Evolutionary conservation across 2,888 invertebrate species (phyloP), one percentile per base, ranked within the genome.

Genomic region (Chymomyza procnemis): DNA sequence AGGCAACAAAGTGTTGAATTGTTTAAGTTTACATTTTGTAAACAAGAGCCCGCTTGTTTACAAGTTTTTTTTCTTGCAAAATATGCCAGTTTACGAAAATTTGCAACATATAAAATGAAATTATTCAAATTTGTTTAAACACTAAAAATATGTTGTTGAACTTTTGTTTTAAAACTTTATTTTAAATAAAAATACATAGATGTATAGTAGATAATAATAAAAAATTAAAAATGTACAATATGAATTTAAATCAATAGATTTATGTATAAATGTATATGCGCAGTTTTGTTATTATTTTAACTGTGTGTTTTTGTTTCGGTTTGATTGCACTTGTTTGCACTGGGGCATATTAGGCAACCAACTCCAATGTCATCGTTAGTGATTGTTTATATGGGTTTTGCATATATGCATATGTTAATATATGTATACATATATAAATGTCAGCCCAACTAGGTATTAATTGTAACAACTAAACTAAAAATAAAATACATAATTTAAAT

Each of bases 221-320:
- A 76, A 85, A 85, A 80, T 76, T 65, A 83, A 85, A 82, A 81
- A 81, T 81, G 78, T 81, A 81, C 85, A 81, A 16, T 79, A 83
- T 82, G 78, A 82, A 79, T 74, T 84, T 82, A 70, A 85, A 82
- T 81, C 78, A 85, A 78, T 78, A 71, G 75, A 79, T 82, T 79
- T 81, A 74, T 81, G 76, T 70, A 71, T 70, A 67, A 47, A 66
- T 66, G 61, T 75, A 71, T 74, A 80, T 78, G 34, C 70, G 74
- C 64, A 74, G 65, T 50, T 18, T 50, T 50, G 50, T 50, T 70
- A 74, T 74, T 61, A 69, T 73, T 57, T 60, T 14, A 69, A 67
- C 65, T 68, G 64, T 63, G 67, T 67, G 56, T 73, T 57, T 72
- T 1, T 48, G 14, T 50, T 50, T 16, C n/a, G 50, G 16, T 50